Conservation (phyloP, 2,888 invertebrate species). For the Iselma pallidipennis region DNA sequence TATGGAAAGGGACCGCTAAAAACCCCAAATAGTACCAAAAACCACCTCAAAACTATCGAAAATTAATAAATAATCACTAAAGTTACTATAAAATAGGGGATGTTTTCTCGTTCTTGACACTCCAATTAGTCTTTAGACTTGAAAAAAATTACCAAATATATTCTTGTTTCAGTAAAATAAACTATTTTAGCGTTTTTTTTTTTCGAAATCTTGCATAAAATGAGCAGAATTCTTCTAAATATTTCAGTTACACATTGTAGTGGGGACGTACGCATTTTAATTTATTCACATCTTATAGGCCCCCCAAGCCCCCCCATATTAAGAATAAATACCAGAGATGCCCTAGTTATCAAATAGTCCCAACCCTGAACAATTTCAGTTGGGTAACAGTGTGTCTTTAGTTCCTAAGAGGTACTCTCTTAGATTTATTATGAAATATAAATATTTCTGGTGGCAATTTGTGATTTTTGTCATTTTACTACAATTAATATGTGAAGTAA, state of each 20-base stretch:
- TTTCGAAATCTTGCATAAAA: background rate
- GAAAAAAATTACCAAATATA: background rate
- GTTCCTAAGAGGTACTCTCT: conserved; percentile 15
- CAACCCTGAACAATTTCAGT: conserved; percentile 42
- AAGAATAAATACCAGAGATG: conserved; percentile 30
- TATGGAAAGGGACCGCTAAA: background rate
- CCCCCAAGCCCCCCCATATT: conserved; percentile 25
- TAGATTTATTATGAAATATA: conserved; percentile 34
- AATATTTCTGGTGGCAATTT: conserved; percentile 32
- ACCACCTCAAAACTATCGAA: background rate
- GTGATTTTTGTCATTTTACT: conserved; percentile 38
- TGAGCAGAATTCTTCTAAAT: background rate
- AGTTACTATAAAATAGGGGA: too few relatives aligned
- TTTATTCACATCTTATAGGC: conserved; percentile 29
- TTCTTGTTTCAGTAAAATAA: background rate
- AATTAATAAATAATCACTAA: background rate
- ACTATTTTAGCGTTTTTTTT: background rate
- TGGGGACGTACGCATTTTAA: conserved; percentile 29
- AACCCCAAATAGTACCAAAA: background rate
- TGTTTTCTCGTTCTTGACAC: too few relatives aligned
- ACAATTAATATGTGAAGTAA: conserved; percentile 38
- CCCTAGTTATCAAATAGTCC: conserved; percentile 29
- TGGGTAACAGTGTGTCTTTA: conserved; percentile 32
- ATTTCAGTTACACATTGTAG: conserved; percentile 2
- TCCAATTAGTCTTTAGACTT: too few relatives aligned